phyloP scores from a whole-genome alignment of 2,888 invertebrate species.

The Heliconius cydno region DNA sequence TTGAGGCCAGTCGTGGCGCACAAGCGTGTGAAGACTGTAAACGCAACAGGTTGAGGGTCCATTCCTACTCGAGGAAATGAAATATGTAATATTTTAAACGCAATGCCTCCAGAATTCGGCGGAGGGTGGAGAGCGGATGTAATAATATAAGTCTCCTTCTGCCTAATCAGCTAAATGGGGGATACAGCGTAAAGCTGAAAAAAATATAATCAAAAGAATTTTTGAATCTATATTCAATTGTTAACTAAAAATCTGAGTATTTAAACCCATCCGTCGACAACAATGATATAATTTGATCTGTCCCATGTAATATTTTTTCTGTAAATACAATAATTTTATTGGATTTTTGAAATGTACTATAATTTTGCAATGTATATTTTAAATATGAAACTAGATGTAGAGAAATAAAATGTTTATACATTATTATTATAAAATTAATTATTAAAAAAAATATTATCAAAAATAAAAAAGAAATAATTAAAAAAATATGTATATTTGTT shows the following conservation, averaged over 20 bases:
- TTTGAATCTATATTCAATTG: neutral
- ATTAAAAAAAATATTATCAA: neutral
- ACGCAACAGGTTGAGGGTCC: too few species aligned
- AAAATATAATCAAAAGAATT: neutral
- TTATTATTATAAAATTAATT: neutral
- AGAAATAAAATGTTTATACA: neutral
- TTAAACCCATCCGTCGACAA: neutral
- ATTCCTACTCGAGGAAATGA: too few species aligned
- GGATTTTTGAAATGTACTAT: neutral
- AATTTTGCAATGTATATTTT: neutral
- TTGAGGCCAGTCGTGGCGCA: too few species aligned
- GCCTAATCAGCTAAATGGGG: too few species aligned
- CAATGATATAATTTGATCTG: neutral
- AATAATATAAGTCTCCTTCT: too few species aligned
- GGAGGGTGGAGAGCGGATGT: too few species aligned
- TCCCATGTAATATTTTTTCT: too few species aligned
- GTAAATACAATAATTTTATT: too few species aligned
- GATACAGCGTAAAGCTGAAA: neutral
- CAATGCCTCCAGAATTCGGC: too few species aligned
- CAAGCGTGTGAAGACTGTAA: too few species aligned
- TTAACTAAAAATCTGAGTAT: slow-evolving; percentile 3
- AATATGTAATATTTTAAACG: too few species aligned
- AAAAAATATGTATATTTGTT: neutral
- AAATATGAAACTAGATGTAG: neutral
- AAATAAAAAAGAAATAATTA: neutral